These are phyloP conservation scores for Conistra vaccinii DNA, from an alignment of 2,888 invertebrate genomes.

Conservation along the genomic window DNA sequence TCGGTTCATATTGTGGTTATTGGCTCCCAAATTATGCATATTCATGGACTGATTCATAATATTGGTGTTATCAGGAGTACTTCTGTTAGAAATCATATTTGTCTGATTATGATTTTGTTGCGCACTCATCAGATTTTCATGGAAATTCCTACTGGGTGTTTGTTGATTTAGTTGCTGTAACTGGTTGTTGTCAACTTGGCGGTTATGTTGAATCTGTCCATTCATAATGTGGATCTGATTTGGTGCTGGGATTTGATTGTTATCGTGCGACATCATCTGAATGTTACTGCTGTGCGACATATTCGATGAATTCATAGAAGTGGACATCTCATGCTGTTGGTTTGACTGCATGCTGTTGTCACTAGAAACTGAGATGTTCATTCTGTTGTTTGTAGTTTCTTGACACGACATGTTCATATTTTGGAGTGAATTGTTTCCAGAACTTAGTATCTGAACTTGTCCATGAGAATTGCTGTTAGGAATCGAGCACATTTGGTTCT, in stretches of 20 bases:
- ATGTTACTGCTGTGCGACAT: constrained; percentile 83
- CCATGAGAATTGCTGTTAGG: constrained; percentile 81
- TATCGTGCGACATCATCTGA: constrained; percentile 85
- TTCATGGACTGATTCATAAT: constrained; percentile 85
- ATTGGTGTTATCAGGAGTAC: constrained; percentile 81
- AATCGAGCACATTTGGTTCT: constrained; percentile 86
- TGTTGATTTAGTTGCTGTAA: constrained; percentile 83
- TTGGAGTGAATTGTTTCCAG: constrained; percentile 84
- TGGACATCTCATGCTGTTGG: constrained; percentile 82
- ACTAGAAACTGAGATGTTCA: constrained; percentile 79
- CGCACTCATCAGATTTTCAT: constrained; percentile 81
- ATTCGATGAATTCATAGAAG: constrained; percentile 78
- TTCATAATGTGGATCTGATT: constrained; percentile 89
- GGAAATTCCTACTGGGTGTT: constrained; percentile 80
- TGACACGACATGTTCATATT: constrained; percentile 86
- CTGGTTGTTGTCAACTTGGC: constrained; percentile 82
- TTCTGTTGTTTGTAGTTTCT: constrained; percentile 82
- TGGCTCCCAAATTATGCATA: constrained; percentile 82
- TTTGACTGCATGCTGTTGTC: constrained; percentile 80
- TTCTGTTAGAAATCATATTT: constrained; percentile 82
- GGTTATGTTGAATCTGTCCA: constrained; percentile 87
- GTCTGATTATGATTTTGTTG: constrained; percentile 82
- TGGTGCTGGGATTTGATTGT: constrained; percentile 77
- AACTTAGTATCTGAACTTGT: constrained; percentile 84
- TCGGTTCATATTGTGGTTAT: constrained; percentile 82